Evolutionary conservation across 30 jellyfish, hydroid and myxozoan species (phyloP).

Genomic region (Sanderia malayensis): DNA sequence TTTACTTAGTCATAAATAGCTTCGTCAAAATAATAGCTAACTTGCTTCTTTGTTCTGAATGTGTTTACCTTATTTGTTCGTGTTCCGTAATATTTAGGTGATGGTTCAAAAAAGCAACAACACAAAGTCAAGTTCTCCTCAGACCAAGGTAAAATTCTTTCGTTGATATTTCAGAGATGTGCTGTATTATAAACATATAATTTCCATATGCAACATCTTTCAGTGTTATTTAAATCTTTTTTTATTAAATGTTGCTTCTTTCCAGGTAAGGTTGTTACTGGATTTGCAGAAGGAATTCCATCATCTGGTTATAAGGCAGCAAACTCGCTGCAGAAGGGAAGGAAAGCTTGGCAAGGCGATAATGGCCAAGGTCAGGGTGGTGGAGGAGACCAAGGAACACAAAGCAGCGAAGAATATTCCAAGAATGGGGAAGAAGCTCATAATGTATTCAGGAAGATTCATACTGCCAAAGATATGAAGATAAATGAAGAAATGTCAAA

Average conservation of each 20-base stretch:
- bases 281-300: slow-evolving; percentile 1
- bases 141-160: not conserved
- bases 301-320: too few relatives aligned
- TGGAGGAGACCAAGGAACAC: slow-evolving; percentile 2
- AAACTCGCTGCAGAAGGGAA: too few relatives aligned
- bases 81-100: too few relatives aligned
- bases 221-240: not conserved
- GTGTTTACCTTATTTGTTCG: too few relatives aligned
- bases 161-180: too few relatives aligned
- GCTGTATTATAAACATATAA: not conserved
- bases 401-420: too few relatives aligned
- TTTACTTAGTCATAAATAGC: too few relatives aligned
- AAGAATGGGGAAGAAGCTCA: slow-evolving; percentile 20
- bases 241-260: not conserved
- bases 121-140: not conserved
- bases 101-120: not conserved
- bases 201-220: not conserved
- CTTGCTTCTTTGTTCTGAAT: too few relatives aligned
- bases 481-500: slow-evolving; percentile 52
- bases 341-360: too few relatives aligned
- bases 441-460: slow-evolving; percentile 52
- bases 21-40: too few relatives aligned
- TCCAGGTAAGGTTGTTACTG: not conserved
- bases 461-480: slow-evolving; percentile 32
- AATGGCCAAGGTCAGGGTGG: too few relatives aligned